phyloP scores from a whole-genome alignment of 2,113 vertebrate genomes.

The Isichthys henryi region DNA sequence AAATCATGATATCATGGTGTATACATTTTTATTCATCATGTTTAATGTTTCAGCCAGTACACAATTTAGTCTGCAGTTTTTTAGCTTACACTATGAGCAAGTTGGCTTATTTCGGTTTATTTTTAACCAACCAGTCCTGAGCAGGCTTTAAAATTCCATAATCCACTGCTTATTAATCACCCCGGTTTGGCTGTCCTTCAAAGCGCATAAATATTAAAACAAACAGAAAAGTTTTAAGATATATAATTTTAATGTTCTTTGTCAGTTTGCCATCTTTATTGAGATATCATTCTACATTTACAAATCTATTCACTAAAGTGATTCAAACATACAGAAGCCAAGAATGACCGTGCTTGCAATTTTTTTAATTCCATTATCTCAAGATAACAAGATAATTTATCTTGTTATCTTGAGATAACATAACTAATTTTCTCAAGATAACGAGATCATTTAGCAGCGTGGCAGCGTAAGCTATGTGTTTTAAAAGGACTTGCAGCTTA shows the following conservation, averaged over 20 bases:
- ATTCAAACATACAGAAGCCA: not conserved
- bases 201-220: not conserved
- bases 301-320: not conserved
- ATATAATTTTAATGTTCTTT: not conserved
- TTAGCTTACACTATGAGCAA: not conserved
- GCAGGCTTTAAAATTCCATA: not conserved
- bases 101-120: not conserved
- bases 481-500: not conserved
- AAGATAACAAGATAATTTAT: not conserved
- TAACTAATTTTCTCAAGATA: not conserved
- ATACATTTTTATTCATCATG: not conserved
- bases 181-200: not conserved
- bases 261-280: not conserved
- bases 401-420: not conserved
- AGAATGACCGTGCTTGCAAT: not conserved
- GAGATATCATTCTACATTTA: not conserved
- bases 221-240: not conserved
- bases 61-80: not conserved
- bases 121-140: not conserved
- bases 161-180: not conserved
- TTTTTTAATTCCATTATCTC: not conserved
- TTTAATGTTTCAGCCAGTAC: not conserved
- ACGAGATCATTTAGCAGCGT: not conserved
- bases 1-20: not conserved
- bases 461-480: not conserved